These are phyloP conservation scores for Ectobius pallidus DNA, from an alignment of 2,888 invertebrate species.

Conservation along the genomic window DNA sequence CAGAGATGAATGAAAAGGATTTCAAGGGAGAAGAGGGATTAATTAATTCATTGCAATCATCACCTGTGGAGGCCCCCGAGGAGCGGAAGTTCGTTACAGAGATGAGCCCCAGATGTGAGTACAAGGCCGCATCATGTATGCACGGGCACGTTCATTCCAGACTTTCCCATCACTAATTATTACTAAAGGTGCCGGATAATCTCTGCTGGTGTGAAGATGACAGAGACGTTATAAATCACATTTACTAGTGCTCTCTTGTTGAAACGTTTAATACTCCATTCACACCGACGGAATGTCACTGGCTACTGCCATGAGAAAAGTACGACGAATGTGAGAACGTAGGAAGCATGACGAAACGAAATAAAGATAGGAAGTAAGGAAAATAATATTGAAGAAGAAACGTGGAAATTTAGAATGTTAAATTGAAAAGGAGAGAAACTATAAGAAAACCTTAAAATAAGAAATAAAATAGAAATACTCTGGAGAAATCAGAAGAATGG, in stretches of 20 bases:
- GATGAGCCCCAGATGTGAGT: no score
- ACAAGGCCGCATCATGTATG: neutral
- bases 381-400: no score
- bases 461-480: no score
- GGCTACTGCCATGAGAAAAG: no score
- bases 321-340: no score
- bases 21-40: neutral
- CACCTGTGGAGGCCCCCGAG: neutral
- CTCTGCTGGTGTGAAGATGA: neutral
- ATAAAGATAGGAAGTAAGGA: no score
- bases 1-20: neutral
- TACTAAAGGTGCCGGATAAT: neutral
- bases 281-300: no score
- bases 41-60: constrained; percentile 26
- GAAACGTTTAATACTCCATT: neutral
- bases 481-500: no score
- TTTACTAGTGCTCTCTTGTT: neutral
- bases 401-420: no score
- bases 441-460: no score
- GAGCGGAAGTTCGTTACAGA: constrained; percentile 13
- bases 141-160: neutral
- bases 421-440: no score
- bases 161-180: constrained; percentile 22
- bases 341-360: no score
- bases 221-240: constrained; percentile 4